Evolutionary conservation across 2,113 vertebrate species (phyloP), one percentile per base, ranked within the genome.

Genomic region (Microcebus jonahi): DNA sequence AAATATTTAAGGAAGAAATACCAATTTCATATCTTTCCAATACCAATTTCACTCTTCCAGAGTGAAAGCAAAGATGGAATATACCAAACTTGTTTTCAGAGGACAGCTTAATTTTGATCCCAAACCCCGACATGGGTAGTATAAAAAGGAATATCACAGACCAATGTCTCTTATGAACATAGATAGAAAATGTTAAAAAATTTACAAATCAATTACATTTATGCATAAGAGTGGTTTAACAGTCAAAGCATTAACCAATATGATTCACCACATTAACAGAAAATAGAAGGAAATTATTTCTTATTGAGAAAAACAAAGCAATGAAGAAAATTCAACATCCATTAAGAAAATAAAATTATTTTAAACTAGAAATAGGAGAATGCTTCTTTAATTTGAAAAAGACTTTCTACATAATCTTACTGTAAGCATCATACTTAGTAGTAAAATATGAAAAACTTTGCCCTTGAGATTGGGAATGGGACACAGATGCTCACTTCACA

Each of bases 1-100:
- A 90, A 83, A 77, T 90, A 79, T 34, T 71, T 68, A 90, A 79
- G n/a, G 70, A 91, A 67, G 57, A 91, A 88, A 73, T 55, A 45
- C 23, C 42, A 84, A 21, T 10, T 15, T 84, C 48, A 77, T 48
- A 45, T 8, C 42, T 42, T 42, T 42, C 42, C 42, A 88, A 73
- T 55, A 45, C 29, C 42, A 84, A 21, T 10, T 15, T 84, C 48
- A 39, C 29, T 91, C 55, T 82, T 53, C 23, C 12, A 59, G 50
- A 88, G 31, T 57, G 70, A 77, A 84, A n/a, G 2, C 39, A 73
- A 83, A 79, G 55, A 73, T 59, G 29, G 17, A 36, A 27, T 0
- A 15, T 1, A 8, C 50, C 42, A 57, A 61, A 77, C 45, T 61
- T 57, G 27, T 81, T 87, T 89, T 83, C 10, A 34, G 83, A 81